Evolutionary conservation across 2,113 vertebrate genomes (phyloP), one percentile per base, ranked within the genome.

Genomic region (Atractosteus spatula): DNA sequence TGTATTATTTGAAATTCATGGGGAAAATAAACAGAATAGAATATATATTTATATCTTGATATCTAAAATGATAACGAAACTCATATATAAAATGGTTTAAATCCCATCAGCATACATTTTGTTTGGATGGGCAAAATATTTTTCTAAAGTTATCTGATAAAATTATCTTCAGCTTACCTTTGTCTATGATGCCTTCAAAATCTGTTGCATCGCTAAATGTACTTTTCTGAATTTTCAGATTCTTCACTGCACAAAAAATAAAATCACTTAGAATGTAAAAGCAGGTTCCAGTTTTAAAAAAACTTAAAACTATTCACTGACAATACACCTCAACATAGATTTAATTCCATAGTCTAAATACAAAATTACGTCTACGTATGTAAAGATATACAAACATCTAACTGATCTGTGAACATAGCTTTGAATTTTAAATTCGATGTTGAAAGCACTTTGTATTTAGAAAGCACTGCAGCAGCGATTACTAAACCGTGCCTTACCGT

Each of bases 141-240:
- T 14, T 4, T 43, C 17, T 8, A 45, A 12, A n/a, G 47, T 51
- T 51, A 51, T 42, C n/a, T 66, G 64, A 13, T 14, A 66, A 12
- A 11, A 66, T 14, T 41, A 44, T 7, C 29, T 54, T 65, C 43
- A 47, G 77, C 85, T 84, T 81, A 98, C 97, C 97, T 92, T 91
- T 96, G 76, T 97, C 94, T 81, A 90, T 8, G 11, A 94, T 88
- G 0, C 67, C 45, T 76, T 97, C 91, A 89, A 98, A 98, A 62
- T 86, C 87, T n/a, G 88, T 83, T 3, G 92, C 91, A 54, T 93
- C 93, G 79, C 89, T 79, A 71, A 92, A 91, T 0, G 80, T n/a
- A 5, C 91, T 96, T 85, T 86, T 95, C 86, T 98, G 96, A 81
- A 99, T 93, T 83, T 85, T 89, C 71, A 98, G 86, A 16, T 82